Evolutionary conservation across 2,888 invertebrate genomes (phyloP).

Genomic region (Torymus tubicola): DNA sequence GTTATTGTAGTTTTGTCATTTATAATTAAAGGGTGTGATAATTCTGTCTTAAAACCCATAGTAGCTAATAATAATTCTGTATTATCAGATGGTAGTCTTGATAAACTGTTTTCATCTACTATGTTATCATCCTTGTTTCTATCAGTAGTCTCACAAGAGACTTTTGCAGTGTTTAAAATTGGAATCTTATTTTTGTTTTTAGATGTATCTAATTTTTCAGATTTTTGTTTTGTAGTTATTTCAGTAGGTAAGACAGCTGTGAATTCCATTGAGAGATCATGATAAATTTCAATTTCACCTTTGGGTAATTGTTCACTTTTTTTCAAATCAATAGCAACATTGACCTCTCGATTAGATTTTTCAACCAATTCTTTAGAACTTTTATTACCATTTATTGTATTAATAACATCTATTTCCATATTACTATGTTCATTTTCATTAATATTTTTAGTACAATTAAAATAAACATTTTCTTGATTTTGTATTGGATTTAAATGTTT

Average conservation of each 20-base stretch:
- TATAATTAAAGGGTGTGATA: constrained; percentile 42
- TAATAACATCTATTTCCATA: no score
- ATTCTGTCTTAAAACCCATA: constrained; percentile 47
- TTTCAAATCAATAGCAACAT: background rate
- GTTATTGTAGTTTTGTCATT: constrained; percentile 51
- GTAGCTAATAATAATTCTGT: constrained; percentile 54
- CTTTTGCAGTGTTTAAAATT: background rate
- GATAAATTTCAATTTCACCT: constrained; percentile 26
- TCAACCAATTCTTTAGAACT: background rate
- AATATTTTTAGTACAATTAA: no score
- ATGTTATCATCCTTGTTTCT: background rate
- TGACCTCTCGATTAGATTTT: background rate
- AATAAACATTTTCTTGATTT: background rate
- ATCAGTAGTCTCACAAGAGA: background rate
- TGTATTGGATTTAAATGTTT: background rate
- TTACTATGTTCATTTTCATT: no score
- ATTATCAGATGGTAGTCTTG: constrained; percentile 47
- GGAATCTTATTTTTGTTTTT: background rate
- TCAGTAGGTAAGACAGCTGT: background rate
- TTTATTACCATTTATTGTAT: no score
- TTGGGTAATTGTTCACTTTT: constrained; percentile 1
- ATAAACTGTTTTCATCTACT: constrained; percentile 36
- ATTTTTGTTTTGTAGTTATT: constrained; percentile 14
- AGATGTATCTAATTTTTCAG: background rate
- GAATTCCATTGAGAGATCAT: constrained; percentile 32